Base-by-base conservation (phyloP, 2,113 vertebrate species). In the Sinocyclocheilus anshuiensis region DNA sequence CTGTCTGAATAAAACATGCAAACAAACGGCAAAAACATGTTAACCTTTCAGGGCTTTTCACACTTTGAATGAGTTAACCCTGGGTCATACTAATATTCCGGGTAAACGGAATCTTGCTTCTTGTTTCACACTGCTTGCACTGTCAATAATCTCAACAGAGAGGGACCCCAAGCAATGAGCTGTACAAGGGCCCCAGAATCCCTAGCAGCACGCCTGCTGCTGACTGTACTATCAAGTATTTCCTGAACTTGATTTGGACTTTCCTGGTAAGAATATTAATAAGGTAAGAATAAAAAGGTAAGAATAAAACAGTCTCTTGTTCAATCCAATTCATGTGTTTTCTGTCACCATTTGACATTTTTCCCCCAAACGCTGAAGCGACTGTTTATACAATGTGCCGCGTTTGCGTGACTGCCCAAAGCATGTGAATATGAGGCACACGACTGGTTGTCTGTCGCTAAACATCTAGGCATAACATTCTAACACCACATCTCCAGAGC, bases 1-100 rank as follows among this genome's bases (percentile, higher is more conserved):
- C 69, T 76, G 29, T 87, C 89, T 91, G 87, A 84, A 78, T 63
- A 16, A 81, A 59, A 83, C 55, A 82, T 7, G 3, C 36, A 48
- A 81, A 13, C 26, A 84, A 74, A 48, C 4, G 2, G 22, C 15
- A 59, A 61, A n/a, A 61, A 22, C 57, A n/a, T 59, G 20, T 61
- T 61, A 61, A 22, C 20, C 22, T 61, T 61, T 61, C 1, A 61
- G 57, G 20, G 57, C 22, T 61, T 61, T 61, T n/a, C 20, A n/a
- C 57, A 59, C 57, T 53, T 53, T 55, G 18, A 55, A 55, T 20
- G 1, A 55, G 53, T 20, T 18, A 16, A 55, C 15, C 15, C 50
- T 16, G 15, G 50, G 50, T 5, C 1, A 55, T 7, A 42, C 42
- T 42, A 42, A 42, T 33, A 42, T 42, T 7, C 42, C 7, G 42